Conservation (phyloP, 1,140 invertebrate genomes). For the Zaprionus africanus region DNA sequence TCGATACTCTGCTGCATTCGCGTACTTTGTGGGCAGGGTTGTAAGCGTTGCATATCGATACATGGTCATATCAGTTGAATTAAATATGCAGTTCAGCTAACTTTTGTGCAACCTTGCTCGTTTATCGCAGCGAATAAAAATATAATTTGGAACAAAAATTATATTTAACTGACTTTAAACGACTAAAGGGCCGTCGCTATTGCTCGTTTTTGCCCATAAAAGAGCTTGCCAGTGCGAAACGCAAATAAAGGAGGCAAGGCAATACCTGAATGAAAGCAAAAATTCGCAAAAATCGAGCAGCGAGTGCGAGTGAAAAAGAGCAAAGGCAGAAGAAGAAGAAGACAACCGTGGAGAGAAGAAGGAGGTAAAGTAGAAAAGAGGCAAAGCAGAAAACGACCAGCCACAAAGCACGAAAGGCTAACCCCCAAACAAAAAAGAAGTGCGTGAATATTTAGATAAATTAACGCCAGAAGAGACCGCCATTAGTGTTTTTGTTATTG, state of each 20-base stretch:
- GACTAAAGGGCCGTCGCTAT: constrained; percentile 34
- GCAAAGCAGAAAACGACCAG: constrained; percentile 53
- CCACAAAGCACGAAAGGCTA: constrained; percentile 60
- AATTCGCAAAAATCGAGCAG: constrained; percentile 53
- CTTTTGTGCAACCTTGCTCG: constrained; percentile 52
- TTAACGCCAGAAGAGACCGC: constrained; percentile 50
- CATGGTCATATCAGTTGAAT: constrained; percentile 32
- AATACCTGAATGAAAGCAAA: constrained; percentile 48
- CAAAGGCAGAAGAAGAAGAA: constrained; percentile 46
- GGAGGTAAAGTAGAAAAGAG: constrained; percentile 29
- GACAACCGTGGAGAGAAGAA: constrained; percentile 6
- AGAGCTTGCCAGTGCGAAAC: constrained; percentile 30
- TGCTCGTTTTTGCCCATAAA: constrained; percentile 35
- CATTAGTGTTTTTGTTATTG: constrained; percentile 54
- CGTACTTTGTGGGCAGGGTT: constrained; percentile 14
- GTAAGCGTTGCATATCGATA: constrained; percentile 24
- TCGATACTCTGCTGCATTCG: constrained; percentile 4
- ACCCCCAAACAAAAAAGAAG: constrained; percentile 56
- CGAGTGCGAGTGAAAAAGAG: constrained; percentile 56
- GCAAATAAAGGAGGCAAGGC: constrained; percentile 31
- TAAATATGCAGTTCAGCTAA: constrained; percentile 56
- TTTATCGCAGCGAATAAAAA: constrained; percentile 57
- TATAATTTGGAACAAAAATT: constrained; percentile 50
- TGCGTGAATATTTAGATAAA: constrained; percentile 65
- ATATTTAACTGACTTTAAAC: constrained; percentile 47